phyloP scores from a whole-genome alignment of 2,113 vertebrate genomes.

The Ibidorhyncha struthersii region DNA sequence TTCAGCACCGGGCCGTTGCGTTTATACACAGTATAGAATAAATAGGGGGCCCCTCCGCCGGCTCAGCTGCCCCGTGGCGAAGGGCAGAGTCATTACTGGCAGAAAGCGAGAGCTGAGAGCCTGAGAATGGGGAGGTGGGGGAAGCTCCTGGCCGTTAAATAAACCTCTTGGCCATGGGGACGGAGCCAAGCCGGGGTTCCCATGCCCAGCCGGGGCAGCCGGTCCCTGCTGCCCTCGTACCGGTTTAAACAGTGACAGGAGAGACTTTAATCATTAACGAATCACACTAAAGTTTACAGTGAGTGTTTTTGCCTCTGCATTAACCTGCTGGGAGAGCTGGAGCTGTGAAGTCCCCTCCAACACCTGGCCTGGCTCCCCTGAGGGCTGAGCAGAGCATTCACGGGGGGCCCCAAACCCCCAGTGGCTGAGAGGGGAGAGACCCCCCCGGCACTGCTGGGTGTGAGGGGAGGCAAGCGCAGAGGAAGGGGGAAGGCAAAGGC shows the following conservation, averaged over 20 bases:
- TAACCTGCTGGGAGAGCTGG: neutral
- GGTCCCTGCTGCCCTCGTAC: neutral
- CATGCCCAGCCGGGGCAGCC: neutral
- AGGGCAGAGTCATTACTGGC: neutral
- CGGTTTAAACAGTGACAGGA: conserved; percentile 32
- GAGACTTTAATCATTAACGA: conserved; percentile 46
- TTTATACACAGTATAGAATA: conserved; percentile 39
- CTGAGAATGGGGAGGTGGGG: neutral
- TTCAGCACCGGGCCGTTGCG: neutral
- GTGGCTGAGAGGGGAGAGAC: neutral
- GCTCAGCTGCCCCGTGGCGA: neutral
- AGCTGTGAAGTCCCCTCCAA: neutral
- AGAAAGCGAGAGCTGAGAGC: neutral
- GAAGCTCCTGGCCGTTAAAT: neutral
- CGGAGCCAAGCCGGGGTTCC: neutral
- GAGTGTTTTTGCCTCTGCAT: neutral
- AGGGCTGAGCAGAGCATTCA: neutral
- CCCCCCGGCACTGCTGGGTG: accelerated
- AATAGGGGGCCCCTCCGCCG: neutral
- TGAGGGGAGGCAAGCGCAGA: neutral
- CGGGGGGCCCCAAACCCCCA: accelerated
- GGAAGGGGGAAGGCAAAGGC: neutral
- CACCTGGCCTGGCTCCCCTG: accelerated
- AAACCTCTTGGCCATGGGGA: neutral
- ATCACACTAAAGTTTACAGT: neutral